A percentile compares a stretch with the other conserved stretches of the same genome.
These are phyloP conservation scores for Lontra canadensis DNA, from an alignment of 2,113 vertebrate species.

Conservation along the genomic window DNA sequence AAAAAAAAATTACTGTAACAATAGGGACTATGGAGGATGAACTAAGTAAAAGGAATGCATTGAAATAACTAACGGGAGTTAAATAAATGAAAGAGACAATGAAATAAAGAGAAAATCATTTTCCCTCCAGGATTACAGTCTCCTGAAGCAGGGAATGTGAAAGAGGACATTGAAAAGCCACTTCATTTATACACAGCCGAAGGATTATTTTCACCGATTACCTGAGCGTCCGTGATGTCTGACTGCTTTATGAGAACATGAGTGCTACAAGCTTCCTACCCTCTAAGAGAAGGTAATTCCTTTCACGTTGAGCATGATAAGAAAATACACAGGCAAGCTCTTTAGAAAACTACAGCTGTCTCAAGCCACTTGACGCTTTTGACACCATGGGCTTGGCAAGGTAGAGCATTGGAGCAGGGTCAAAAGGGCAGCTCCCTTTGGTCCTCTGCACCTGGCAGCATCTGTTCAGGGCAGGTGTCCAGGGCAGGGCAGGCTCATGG, in stretches of 20 bases:
- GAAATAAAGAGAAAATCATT: neutral
- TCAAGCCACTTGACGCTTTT: neutral
- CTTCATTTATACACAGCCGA: neutral
- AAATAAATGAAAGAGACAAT: neutral
- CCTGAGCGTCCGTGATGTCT: neutral
- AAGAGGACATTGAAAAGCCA: slow-evolving; percentile 4
- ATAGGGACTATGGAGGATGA: slow-evolving; percentile 35
- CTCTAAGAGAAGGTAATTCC: neutral
- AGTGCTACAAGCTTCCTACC: neutral
- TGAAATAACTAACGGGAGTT: neutral
- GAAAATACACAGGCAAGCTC: neutral
- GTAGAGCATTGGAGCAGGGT: neutral
- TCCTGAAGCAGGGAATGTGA: neutral
- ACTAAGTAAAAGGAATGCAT: neutral
- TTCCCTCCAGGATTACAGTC: slow-evolving; percentile 53
- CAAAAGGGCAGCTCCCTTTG: neutral
- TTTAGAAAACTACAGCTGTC: neutral
- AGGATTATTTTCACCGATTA: neutral
- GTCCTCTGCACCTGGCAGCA: neutral
- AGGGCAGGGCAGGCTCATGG: too few relatives aligned
- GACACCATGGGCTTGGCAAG: neutral
- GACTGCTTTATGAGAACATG: neutral
- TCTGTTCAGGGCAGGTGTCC: neutral
- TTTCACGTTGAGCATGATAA: neutral
- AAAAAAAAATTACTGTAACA: slow-evolving; percentile 73